Evolutionary conservation across 2,888 invertebrate species (phyloP).

Genomic region (Stenodema calcarata): DNA sequence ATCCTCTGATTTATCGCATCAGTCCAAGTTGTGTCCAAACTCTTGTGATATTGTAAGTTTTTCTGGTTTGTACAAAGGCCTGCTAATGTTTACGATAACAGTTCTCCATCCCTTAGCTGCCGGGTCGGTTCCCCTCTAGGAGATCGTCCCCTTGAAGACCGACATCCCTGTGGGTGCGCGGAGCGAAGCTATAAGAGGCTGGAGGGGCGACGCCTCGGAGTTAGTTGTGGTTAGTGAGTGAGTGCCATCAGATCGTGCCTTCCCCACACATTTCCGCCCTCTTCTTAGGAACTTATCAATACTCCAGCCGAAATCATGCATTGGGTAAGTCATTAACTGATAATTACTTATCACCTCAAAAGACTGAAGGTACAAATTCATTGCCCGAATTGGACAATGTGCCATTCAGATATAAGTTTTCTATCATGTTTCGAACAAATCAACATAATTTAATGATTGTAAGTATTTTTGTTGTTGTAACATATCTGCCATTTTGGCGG

Average conservation of each 20-base stretch:
- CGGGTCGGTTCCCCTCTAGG: not conserved
- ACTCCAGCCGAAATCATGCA: not conserved
- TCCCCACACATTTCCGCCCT: not conserved
- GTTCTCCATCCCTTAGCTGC: no score
- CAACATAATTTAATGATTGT: no score
- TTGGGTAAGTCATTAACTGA: not conserved
- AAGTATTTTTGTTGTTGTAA: no score
- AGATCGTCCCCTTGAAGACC: not conserved
- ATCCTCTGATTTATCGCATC: no score
- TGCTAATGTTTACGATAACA: no score
- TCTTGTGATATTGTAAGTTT: no score
- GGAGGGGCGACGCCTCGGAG: not conserved
- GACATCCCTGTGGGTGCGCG: not conserved
- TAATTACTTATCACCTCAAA: not conserved
- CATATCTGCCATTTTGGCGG: no score
- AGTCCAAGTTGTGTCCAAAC: no score
- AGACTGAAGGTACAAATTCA: no score
- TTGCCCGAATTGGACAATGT: no score
- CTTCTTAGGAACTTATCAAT: not conserved
- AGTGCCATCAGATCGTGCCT: constrained; percentile 1
- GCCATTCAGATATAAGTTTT: no score
- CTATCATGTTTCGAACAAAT: no score
- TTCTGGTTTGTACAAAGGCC: not conserved
- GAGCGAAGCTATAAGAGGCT: constrained; percentile 16
- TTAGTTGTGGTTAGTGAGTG: constrained; percentile 11